phyloP scores from a whole-genome alignment of 2,888 invertebrate species.

The Melitaea athalia region DNA sequence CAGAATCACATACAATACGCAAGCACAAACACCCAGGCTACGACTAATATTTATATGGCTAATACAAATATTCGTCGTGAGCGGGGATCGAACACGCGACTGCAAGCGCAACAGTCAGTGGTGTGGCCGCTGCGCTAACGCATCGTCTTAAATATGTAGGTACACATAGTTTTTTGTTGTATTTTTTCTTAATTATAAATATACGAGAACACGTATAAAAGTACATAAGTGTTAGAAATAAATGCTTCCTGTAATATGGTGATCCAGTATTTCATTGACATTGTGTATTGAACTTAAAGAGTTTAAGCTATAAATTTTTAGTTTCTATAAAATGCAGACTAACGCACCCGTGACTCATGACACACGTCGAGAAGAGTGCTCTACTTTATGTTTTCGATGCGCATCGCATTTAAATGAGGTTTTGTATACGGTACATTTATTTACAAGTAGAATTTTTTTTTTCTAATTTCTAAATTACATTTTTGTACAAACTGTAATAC shows the following conservation, averaged over 20 bases:
- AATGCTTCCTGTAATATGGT: background rate
- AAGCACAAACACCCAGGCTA: no score
- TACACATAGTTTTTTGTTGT: background rate
- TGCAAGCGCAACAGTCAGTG: no score
- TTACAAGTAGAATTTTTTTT: background rate
- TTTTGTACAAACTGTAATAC: background rate
- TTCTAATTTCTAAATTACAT: background rate
- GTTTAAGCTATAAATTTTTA: slow-evolving; percentile 35
- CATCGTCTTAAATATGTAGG: background rate
- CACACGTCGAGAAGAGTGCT: slow-evolving; percentile 56
- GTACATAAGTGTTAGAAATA: no score
- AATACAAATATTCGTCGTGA: no score
- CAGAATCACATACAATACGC: no score
- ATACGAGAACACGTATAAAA: no score
- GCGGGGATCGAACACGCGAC: no score
- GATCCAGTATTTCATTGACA: background rate
- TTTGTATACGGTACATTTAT: slow-evolving; percentile 14
- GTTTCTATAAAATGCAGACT: slow-evolving; percentile 47
- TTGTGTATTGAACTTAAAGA: slow-evolving; percentile 19
- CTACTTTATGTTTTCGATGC: slow-evolving; percentile 51
- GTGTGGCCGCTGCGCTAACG: no score
- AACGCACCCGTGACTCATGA: slow-evolving; percentile 49
- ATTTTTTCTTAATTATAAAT: no score
- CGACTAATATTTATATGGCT: no score
- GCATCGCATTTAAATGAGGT: slow-evolving; percentile 36